Evolutionary conservation across 92 coral and sea anemone species (phyloP).

Genomic region (Epizoanthus fatuus): DNA sequence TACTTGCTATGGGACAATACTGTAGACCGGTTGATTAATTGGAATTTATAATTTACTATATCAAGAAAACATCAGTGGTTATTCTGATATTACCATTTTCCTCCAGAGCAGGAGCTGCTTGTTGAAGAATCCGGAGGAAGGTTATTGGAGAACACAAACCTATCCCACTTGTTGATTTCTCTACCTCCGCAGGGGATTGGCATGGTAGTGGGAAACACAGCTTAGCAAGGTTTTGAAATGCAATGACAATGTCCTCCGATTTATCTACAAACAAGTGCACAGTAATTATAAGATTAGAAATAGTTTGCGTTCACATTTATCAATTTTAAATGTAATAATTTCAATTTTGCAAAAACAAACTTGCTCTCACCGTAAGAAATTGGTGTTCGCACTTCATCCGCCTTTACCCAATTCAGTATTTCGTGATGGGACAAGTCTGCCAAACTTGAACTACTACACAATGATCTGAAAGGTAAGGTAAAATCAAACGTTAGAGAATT

Average conservation of each 20-base stretch:
- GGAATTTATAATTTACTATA: too few species aligned
- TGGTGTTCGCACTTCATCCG: conserved; percentile 2
- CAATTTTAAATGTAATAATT: not conserved
- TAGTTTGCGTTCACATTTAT: not conserved
- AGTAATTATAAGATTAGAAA: not conserved
- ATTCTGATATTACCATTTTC: too few species aligned
- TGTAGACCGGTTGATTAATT: too few species aligned
- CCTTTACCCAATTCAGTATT: conserved; percentile 2
- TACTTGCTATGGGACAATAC: too few species aligned
- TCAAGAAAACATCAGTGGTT: too few species aligned
- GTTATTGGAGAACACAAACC: too few species aligned
- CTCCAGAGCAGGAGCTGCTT: too few species aligned
- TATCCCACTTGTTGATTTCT: too few species aligned
- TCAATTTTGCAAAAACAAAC: not conserved
- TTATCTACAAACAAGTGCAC: not conserved
- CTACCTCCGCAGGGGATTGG: too few species aligned
- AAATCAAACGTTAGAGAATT: not conserved
- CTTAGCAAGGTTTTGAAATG: conserved; percentile 40
- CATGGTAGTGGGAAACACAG: too few species aligned
- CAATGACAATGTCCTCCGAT: conserved; percentile 51
- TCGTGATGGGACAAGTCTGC: not conserved
- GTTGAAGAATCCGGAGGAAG: too few species aligned
- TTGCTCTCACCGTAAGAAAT: not conserved
- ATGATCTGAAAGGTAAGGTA: not conserved
- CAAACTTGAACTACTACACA: not conserved